phyloP scores from a whole-genome alignment of 2,113 vertebrate genomes.

The Xiphias gladius region DNA sequence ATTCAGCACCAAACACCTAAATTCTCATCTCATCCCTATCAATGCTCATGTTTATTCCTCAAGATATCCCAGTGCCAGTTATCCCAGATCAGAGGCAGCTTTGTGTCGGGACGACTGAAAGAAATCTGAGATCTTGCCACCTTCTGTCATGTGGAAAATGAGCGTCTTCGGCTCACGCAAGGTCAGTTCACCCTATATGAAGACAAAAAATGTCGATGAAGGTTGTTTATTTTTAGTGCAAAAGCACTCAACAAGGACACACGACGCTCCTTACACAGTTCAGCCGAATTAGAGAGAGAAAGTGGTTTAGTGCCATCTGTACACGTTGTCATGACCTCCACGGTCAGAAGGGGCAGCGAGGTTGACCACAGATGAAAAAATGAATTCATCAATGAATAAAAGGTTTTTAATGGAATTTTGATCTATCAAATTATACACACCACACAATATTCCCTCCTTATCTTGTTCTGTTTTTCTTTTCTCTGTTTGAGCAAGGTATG shows the following conservation, averaged over 20 bases:
- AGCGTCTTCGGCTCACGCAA: constrained; percentile 4
- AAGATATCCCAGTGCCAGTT: constrained; percentile 30
- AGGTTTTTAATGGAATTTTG: not conserved
- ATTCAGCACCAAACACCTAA: constrained; percentile 50
- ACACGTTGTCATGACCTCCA: not conserved
- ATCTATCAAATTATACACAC: not conserved
- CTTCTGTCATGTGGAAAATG: constrained; percentile 26
- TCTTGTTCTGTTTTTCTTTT: not conserved
- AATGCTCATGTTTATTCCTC: constrained; percentile 58
- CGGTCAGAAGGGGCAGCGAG: constrained; percentile 3
- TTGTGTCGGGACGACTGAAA: constrained; percentile 47
- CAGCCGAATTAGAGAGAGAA: not conserved
- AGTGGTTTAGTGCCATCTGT: not conserved
- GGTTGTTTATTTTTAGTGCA: constrained; percentile 21
- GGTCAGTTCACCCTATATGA: constrained; percentile 10
- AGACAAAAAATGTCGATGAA: constrained; percentile 13
- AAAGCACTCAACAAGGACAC: constrained; percentile 19
- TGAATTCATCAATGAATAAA: not conserved
- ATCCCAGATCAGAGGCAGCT: constrained; percentile 58
- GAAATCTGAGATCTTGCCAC: constrained; percentile 36
- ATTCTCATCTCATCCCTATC: constrained; percentile 61
- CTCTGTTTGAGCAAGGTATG: not conserved
- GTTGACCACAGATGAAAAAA: not conserved
- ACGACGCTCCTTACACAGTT: not conserved
- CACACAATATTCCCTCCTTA: not conserved